Percentiles rank a stretch among this genome's conserved stretches.
phyloP scores from a whole-genome alignment of 1,140 invertebrate genomes.

The Leptinotarsa lineolata region DNA sequence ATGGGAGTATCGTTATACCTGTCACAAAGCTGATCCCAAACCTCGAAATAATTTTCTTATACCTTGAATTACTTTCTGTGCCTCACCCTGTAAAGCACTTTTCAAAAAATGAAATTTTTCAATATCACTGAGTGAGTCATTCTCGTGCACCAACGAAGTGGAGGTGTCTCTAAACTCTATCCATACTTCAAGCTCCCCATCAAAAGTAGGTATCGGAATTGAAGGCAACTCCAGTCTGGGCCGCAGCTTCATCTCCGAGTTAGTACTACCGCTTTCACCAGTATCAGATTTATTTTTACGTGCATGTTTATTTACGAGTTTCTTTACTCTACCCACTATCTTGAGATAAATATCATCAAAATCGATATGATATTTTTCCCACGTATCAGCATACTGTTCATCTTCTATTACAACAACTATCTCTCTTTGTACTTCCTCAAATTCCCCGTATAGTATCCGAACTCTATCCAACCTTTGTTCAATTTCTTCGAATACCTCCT shows the following conservation, averaged over 20 bases:
- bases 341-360: no score
- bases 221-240: no score
- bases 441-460: no score
- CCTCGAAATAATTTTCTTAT: conserved; percentile 46
- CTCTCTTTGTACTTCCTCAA: no score
- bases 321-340: no score
- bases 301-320: no score
- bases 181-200: conserved; percentile 47
- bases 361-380: no score
- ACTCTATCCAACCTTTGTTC: not conserved
- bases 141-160: conserved; percentile 46
- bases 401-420: no score
- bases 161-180: conserved; percentile 49
- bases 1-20: conserved; percentile 47
- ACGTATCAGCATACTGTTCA: no score
- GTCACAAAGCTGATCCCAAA: conserved; percentile 48
- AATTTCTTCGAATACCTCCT: not conserved
- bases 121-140: conserved; percentile 35
- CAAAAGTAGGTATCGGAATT: conserved; percentile 41
- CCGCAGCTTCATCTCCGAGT: no score
- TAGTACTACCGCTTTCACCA: no score
- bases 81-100: conserved; percentile 45
- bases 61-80: conserved; percentile 43
- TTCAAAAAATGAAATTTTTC: conserved; percentile 51
- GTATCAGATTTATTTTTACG: no score